Evolutionary conservation across 2,797 vertebrate species (phyloP).

Genomic region (Hoplostethus mediterraneus): DNA sequence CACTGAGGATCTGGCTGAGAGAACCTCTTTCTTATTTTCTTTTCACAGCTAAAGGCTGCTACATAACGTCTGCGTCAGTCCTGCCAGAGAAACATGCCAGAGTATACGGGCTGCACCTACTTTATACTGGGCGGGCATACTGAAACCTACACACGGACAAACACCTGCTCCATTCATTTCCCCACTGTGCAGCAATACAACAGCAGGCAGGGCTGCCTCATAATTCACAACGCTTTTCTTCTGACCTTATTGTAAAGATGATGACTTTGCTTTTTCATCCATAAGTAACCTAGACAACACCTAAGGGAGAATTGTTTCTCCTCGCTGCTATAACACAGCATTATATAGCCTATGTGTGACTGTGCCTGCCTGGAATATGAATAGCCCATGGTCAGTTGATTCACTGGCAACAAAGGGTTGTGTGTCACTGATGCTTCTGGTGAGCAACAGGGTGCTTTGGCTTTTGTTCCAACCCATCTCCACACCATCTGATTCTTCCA

Average conservation of each 20-base stretch:
- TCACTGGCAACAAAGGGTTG: not conserved
- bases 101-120: slow-evolving; percentile 55
- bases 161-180: slow-evolving; percentile 53
- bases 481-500: slow-evolving; percentile 1
- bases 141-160: slow-evolving; percentile 37
- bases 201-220: slow-evolving; percentile 18
- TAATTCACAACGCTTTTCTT: slow-evolving; percentile 26
- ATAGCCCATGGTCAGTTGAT: slow-evolving; percentile 11
- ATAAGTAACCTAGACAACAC: slow-evolving; percentile 20
- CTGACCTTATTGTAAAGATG: slow-evolving; percentile 15
- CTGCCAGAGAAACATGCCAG: slow-evolving; percentile 23
- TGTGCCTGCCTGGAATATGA: slow-evolving; percentile 16
- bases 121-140: slow-evolving; percentile 41
- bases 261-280: slow-evolving; percentile 28
- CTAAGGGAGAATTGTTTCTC: slow-evolving; percentile 5
- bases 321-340: slow-evolving; percentile 9
- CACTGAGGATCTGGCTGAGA: slow-evolving; percentile 56
- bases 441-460: not conserved
- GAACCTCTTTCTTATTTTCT: slow-evolving; percentile 59
- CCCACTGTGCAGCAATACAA: slow-evolving; percentile 9
- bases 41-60: slow-evolving; percentile 44
- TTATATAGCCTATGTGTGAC: not conserved
- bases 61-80: slow-evolving; percentile 32
- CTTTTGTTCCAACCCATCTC: not conserved
- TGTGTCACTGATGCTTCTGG: not conserved